Evolutionary conservation across 2,888 invertebrate genomes (phyloP), one percentile per base, ranked within the genome.

Genomic region (Scaptodrosophila latifasciaeformis): DNA sequence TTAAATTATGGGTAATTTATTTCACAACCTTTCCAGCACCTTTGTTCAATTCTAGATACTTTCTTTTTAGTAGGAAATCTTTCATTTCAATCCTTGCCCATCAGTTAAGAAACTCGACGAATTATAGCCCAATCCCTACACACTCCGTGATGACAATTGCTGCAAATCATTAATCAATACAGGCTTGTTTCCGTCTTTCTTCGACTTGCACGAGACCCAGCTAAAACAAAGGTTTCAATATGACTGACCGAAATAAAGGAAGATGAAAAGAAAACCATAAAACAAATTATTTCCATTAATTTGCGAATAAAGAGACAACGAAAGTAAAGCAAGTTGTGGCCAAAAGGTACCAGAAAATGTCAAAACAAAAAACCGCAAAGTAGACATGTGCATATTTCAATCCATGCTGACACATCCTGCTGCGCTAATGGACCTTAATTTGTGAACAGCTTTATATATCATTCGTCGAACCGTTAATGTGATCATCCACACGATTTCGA

Each of bases 361-460:
- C 72, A 74, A 74, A 74, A 74, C 80, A 72, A 69, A 65, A 70
- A 64, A 65, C 74, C 80, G 77, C 74, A 69, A 71, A 65, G 59
- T 63, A 54, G 79, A 78, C 74, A 79, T 76, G 77, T 65, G 74
- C 74, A 77, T 80, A 80, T 80, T 75, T 75, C 80, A 79, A 72
- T 76, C 77, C 65, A 59, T 64, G 78, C 67, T 81, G 82, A 81
- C 78, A 79, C 74, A 82, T 82, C 82, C 82, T 78, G 81, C 82
- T 76, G 82, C 67, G 83, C 74, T 83, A 82, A 82, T 82, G 82
- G 82, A 83, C 78, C 78, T 70, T 82, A 82, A 83, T 82, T 82
- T 81, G 79, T 71, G 81, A 79, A 77, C 81, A 75, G 81, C 66
- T 78, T 78, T 78, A 77, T 81, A 77, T 81, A 77, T 81, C 81